Evolutionary conservation across 2,797 vertebrate species (phyloP), one percentile per base, ranked within the genome.

Genomic region (Crenuchus spilurus): DNA sequence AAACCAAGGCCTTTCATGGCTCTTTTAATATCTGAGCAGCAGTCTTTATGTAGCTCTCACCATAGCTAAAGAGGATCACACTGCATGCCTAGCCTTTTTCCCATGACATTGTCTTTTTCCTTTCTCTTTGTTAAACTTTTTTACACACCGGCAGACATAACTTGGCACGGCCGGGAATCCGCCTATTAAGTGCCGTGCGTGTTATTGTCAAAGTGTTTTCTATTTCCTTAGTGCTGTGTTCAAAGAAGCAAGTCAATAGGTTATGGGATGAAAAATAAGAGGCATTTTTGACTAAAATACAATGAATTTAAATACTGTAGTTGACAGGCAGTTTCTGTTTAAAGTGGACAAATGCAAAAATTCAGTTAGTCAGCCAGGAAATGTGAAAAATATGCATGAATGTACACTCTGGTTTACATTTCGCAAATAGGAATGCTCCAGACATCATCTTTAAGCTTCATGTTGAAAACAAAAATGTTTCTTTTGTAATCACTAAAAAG

Each of bases 181-280:
- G 57, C 46, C 54, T 69, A 48, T 55, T 74, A 74, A 41, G 6
- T 18, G 31, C 64, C 22, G 31, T 74, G 49, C 41, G 55, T 63
- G 70, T 61, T 71, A 55, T 78, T 41, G 64, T 41, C 57, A 41
- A 3, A 3, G 8, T 48, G 57, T 57, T 78, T 73, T 31, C 63
- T 60, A 46, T 35, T 66, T 16, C 30, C 52, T 31, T 63, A 68
- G 49, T 35, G 31, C 42, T 60, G 54, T 70, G 31, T 63, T 73
- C 11, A 28, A 48, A 68, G 14, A 69, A 42, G 22, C 46, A 73
- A 55, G 72, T 77, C 70, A 78, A 62, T 77, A 73, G 49, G 39
- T 73, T 69, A 57, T 35, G 22, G 57, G 33, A 33, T 55, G 68
- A 65, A 72, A 39, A 49, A 63, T 61, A 66, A 54, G 68, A 49